phyloP scores from a whole-genome alignment of 2,797 vertebrate genomes.

The Meriones psammophilus region DNA sequence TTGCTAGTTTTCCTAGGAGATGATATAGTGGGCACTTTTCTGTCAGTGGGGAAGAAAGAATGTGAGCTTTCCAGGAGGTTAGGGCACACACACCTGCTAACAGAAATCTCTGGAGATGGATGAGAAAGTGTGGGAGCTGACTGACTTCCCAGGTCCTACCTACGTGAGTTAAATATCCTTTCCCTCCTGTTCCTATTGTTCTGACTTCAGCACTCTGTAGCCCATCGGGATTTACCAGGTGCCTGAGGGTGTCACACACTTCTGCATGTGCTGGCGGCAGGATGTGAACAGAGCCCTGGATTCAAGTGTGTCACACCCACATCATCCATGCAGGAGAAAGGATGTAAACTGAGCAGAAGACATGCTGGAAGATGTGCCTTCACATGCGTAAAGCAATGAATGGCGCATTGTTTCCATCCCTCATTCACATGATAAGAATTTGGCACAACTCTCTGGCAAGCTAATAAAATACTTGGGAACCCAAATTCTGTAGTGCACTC shows the following conservation, averaged over 20 bases:
- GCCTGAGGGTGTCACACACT: not conserved
- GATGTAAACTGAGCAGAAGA: not conserved
- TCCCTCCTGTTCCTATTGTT: not conserved
- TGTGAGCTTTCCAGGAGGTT: not conserved
- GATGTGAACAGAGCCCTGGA: fast-evolving
- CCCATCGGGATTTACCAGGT: too few species aligned
- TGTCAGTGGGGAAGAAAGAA: not conserved
- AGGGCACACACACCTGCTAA: too few species aligned
- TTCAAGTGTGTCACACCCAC: not conserved
- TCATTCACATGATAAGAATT: not conserved
- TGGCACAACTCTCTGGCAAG: not conserved
- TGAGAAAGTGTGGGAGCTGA: not conserved
- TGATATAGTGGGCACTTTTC: not conserved
- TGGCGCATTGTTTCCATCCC: not conserved
- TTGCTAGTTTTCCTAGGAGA: not conserved
- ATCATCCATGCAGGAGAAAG: not conserved
- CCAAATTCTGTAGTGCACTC: not conserved
- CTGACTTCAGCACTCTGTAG: not conserved
- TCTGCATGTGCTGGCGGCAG: too few species aligned
- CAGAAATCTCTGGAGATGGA: not conserved
- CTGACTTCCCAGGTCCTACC: not conserved
- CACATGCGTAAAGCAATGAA: not conserved
- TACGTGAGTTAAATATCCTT: not conserved
- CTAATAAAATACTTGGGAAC: constrained; percentile 12
- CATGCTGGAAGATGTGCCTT: not conserved